Evolutionary conservation across 1,140 invertebrate species (phyloP), one percentile per base, ranked within the genome.

Genomic region (Solenopsis fugax): DNA sequence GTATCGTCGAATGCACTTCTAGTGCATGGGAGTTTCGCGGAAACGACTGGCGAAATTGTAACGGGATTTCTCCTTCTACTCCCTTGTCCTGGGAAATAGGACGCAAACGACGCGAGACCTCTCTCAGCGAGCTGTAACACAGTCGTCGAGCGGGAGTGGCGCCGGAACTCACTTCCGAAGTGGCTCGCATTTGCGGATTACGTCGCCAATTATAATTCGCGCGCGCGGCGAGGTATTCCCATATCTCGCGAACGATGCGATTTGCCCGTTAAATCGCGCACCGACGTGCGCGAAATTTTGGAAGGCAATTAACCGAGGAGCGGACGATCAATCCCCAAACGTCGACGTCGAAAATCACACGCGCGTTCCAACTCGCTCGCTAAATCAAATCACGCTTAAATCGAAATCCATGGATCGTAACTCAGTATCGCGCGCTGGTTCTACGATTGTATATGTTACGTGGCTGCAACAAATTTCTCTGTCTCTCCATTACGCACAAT

Each of bases 341-440:
- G 62, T 21, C 56, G 58, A 58, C 56, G 37, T 67, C n/a, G 60
- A 54, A 67, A 81, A 85, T 64, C 62, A 52, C 48, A 58, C 58
- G 60, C 48, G 41, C 18, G 65, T 24, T 69, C 7, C 69, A 34
- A 24, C 75, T 24, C 78, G 50, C 75, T 24, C 50, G 41, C 52
- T 64, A 85, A 85, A 85, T 85, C 75, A 73, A 82, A 73, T 82
- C 78, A 58, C 67, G 52, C 67, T 52, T 60, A 82, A 82, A 82
- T 82, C 78, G 80, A 84, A 73, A 84, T 60, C 41, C 69, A 7
- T 29, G 29, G 80, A 73, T 84, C 80, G 69, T 84, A 84, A 62
- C 80, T 84, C 69, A 84, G 29, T 13, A 81, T 45, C 50, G 64
- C 16, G 48, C 58, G 29, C 24, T 29, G 50, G 29, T 29, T 5